A percentile compares a stretch with the other conserved stretches of the same genome.
Evolutionary conservation across 2,797 vertebrate species (phyloP).

Genomic region (Rachycentron canadum): DNA sequence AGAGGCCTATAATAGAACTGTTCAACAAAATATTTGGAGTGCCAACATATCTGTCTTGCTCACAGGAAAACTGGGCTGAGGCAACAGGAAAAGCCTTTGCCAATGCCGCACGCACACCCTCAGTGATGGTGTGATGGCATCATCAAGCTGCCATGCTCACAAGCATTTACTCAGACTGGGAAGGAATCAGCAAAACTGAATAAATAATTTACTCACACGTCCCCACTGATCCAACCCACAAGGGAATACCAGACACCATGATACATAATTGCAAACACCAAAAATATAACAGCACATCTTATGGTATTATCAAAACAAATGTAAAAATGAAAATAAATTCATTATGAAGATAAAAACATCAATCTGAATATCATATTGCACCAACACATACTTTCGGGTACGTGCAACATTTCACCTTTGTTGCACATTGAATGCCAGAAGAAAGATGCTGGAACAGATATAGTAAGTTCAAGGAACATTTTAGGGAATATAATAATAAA

Average conservation of each 20-base stretch:
- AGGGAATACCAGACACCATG: background rate
- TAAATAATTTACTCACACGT: background rate
- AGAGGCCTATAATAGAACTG: conserved; percentile 3
- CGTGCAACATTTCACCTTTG: background rate
- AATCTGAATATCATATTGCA: no score
- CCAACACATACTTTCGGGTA: no score
- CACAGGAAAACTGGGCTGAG: conserved; percentile 59
- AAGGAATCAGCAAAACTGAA: background rate
- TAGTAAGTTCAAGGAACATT: background rate
- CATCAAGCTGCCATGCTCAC: conserved; percentile 29
- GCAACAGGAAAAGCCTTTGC: conserved; percentile 71
- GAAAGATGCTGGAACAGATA: background rate
- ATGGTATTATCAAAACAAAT: no score
- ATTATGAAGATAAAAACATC: no score
- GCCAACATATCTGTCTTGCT: conserved; percentile 54
- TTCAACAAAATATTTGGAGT: conserved; percentile 43
- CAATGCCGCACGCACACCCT: conserved; percentile 46
- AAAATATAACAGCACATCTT: background rate
- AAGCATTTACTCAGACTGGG: conserved; percentile 4
- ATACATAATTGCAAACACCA: background rate
- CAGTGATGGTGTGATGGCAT: conserved; percentile 40
- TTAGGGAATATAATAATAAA: background rate
- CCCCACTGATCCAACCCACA: background rate
- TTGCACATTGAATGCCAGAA: background rate
- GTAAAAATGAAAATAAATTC: no score